phyloP scores from a whole-genome alignment of 2,113 vertebrate species.

The Cepphus grylle region DNA sequence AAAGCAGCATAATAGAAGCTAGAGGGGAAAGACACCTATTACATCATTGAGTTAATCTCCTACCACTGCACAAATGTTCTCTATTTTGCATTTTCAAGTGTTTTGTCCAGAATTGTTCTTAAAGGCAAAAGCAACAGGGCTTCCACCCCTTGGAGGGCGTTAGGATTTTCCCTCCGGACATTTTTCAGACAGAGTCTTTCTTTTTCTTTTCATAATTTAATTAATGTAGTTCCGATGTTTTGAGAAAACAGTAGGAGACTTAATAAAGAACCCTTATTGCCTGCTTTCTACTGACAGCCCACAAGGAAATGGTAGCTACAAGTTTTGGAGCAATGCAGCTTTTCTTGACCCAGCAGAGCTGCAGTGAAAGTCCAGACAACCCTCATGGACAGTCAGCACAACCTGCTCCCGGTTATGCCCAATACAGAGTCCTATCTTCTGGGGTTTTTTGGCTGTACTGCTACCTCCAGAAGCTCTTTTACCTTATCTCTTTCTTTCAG shows the following conservation, averaged over 20 bases:
- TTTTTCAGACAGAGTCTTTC: neutral
- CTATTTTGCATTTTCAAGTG: neutral
- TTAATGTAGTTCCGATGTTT: neutral
- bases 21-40: neutral
- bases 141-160: neutral
- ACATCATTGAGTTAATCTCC: conserved; percentile 1
- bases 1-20: neutral
- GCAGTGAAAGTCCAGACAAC: neutral
- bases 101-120: neutral
- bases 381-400: neutral
- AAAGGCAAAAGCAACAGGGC: neutral
- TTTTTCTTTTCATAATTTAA: neutral
- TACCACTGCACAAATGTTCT: neutral
- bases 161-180: neutral
- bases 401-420: neutral
- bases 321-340: neutral
- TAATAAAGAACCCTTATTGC: neutral
- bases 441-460: neutral
- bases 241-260: neutral
- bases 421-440: neutral
- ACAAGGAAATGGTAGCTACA: neutral
- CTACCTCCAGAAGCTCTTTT: neutral
- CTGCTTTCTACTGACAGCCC: neutral
- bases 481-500: neutral
- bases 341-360: neutral